Conservation (phyloP, 2,113 vertebrate species). For the Festucalex cinctus region DNA sequence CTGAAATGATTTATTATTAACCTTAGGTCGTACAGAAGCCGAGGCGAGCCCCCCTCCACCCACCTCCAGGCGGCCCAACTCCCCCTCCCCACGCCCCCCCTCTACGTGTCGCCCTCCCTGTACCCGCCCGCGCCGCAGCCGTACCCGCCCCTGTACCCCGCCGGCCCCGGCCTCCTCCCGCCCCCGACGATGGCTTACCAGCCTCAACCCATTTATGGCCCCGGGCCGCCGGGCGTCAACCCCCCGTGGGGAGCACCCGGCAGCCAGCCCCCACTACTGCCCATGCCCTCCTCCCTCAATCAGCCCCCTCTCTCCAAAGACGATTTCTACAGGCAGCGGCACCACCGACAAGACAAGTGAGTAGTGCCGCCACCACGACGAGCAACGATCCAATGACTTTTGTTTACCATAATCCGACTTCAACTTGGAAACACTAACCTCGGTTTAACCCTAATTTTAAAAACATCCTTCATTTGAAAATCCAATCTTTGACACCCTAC, state of each 20-base stretch:
- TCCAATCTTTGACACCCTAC: too few relatives aligned
- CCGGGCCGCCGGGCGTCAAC: constrained; percentile 73
- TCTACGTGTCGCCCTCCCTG: constrained; percentile 47
- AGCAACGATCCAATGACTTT: background rate
- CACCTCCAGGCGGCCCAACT: constrained; percentile 40
- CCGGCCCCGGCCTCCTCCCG: constrained; percentile 80
- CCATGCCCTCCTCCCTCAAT: constrained; percentile 75
- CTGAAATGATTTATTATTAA: background rate
- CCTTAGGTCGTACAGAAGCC: constrained; percentile 47
- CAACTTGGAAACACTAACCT: background rate
- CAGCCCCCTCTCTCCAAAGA: constrained; percentile 90
- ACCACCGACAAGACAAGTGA: constrained; percentile 94
- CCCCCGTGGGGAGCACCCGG: constrained; percentile 85
- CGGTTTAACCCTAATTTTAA: too few relatives aligned
- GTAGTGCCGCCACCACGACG: constrained; percentile 36
- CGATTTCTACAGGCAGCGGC: constrained; percentile 95
- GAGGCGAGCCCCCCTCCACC: constrained; percentile 45
- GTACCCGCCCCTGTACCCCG: constrained; percentile 53
- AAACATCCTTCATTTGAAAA: too few relatives aligned
- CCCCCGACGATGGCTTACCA: constrained; percentile 82
- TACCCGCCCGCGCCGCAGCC: constrained; percentile 58
- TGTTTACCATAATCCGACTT: background rate
- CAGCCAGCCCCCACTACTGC: constrained; percentile 78
- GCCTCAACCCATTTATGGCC: constrained; percentile 81
- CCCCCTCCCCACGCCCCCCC: constrained; percentile 33